Evolutionary conservation across 1,140 invertebrate species (phyloP), one percentile per base, ranked within the genome.

Genomic region (Heterodera carotae): DNA sequence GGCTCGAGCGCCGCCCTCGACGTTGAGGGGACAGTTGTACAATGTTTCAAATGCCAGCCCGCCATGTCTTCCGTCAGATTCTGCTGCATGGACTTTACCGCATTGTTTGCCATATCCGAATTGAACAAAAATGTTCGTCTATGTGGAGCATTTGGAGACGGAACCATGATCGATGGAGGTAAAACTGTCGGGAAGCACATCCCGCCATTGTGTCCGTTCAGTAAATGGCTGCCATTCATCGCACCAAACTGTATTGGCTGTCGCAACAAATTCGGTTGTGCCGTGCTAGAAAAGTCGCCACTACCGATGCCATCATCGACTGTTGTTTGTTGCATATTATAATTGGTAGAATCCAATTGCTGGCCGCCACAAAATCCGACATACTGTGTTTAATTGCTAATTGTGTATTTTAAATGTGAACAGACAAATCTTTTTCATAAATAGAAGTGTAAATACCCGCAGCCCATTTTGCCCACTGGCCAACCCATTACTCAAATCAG

Each of bases 91-190:
- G 18, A 34, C 2, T 36, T 15, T 25, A 10, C 56, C 7, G 72
- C 72, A 4, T 10, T 64, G n/a, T 74, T 74, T 59, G 56, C 56
- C 56, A 74, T 64, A 2, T 74, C 56, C 27, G 72, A 62, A n/a
- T 10, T 74, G 27, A 74, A 74, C 22, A 74, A 39, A 74, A 74
- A 62, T 27, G 62, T 34, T 29, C 29, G 62, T n/a, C 62, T 66
- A 6, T 12, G 29, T 4, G 33, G 15, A 66, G 62, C 62, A 56
- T 56, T 56, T 22, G 48, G 27, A 6, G 29, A 66, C 62, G 60
- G 60, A 7, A 66, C 31, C 33, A 31, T 31, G n/a, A 66, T 31
- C 29, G 62, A 6, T 62, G 60, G 29, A 29, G 27, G 62, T 18
- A 56, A 56, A 15, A 5, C 5, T 3, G 48, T 5, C 5, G 48